Base-by-base conservation (phyloP, 2,888 invertebrate genomes). In the Drosophila tanythrix region DNA sequence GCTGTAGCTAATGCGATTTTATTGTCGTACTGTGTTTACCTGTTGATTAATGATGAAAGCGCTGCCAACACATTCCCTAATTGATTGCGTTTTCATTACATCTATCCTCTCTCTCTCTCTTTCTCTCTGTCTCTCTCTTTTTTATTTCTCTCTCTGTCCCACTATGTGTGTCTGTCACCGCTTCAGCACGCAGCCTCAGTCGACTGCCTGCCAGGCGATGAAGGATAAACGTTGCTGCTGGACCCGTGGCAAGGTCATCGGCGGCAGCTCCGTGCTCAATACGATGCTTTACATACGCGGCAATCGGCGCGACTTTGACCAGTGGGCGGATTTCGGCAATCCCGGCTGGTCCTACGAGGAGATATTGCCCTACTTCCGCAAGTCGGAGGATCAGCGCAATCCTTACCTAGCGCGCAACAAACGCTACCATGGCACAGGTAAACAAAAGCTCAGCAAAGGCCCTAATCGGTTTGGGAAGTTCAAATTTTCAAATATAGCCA, bases 211-310 rank as follows among this genome's bases (percentile, higher is more conserved):
- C 80, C 96, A 97, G 91, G 97, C 97, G 0, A 97, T 97, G 97
- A 94, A 95, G 62, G 97, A 97, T 90, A 95, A 96, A 85, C 95
- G 97, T 51, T 97, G 97, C 90, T 96, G 96, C 88, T 98, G 98
- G 98, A 98, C 98, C 0, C 95, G 98, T 69, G 98, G 98, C 56
- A 98, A 98, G 93, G 96, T 97, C 0, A 93, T 98, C 0, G 98
- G 98, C 0, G 98, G 98, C 0, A 97, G 97, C 6, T 97, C 97
- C 46, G 97, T 97, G 0, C 94, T 98, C 0, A 98, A 98, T 91
- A 97, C 97, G 2, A 98, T 98, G 98, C 94, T 98, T 0, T 98
- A 99, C 92, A 95, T 98, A 51, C 94, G 98, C 73, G 98, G 98
- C 0, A 98, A 98, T 92, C 94, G 95, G 65, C 94, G 96, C 1